A percentile compares a stretch with the other conserved stretches of the same genome.
Evolutionary conservation across 2,797 vertebrate species (phyloP).

Genomic region (Eospalax fontanierii): DNA sequence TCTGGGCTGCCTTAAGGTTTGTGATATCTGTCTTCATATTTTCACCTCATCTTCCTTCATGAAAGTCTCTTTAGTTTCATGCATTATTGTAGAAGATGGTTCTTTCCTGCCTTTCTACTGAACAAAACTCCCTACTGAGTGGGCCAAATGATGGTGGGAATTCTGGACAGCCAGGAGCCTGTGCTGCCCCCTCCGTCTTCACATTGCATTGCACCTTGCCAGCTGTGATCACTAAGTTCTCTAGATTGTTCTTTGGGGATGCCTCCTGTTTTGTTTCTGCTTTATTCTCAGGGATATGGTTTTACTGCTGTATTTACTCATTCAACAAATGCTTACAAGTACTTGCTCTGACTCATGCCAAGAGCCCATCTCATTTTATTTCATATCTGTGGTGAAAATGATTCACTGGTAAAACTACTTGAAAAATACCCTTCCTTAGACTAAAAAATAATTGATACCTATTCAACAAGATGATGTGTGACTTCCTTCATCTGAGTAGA

Average conservation of each 20-base stretch:
- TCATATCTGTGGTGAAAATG: neutral
- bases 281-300: neutral
- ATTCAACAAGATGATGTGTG: neutral
- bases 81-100: neutral
- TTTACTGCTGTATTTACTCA: neutral
- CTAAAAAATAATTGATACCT: neutral
- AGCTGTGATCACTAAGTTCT: neutral
- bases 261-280: neutral
- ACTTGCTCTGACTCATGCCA: neutral
- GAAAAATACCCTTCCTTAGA: constrained; percentile 1
- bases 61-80: neutral
- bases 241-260: neutral
- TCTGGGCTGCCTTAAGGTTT: constrained; percentile 64
- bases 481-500: constrained; percentile 15
- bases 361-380: constrained; percentile 8
- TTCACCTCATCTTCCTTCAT: constrained; percentile 44
- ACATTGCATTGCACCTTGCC: neutral
- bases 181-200: neutral
- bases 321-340: constrained; percentile 2
- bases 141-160: neutral
- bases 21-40: constrained; percentile 60
- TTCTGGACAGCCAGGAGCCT: neutral
- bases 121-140: neutral
- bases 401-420: constrained; percentile 36
- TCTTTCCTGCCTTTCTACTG: neutral